These are phyloP conservation scores for Neocrepidodera transversa DNA, from an alignment of 2,888 invertebrate genomes.

Conservation along the genomic window DNA sequence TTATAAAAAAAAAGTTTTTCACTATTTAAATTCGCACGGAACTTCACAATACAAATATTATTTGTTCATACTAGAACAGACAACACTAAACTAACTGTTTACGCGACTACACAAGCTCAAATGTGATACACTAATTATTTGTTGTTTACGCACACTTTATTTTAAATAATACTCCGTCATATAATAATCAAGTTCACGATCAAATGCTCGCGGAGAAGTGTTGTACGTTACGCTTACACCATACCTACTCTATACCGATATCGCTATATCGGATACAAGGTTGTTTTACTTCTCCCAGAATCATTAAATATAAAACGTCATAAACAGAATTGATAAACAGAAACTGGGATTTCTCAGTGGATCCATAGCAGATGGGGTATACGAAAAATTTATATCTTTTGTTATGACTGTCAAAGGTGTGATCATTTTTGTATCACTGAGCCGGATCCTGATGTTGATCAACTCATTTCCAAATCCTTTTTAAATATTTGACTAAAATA, in stretches of 20 bases:
- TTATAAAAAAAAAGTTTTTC: no score
- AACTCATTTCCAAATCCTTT: no score
- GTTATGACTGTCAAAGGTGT: no score
- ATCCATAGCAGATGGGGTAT: not conserved
- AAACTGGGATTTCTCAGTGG: conserved; percentile 16
- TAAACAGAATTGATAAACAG: conserved; percentile 10
- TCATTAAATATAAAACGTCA: conserved; percentile 20
- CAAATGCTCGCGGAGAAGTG: conserved; percentile 4
- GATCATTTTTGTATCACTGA: no score
- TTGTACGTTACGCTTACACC: conserved; percentile 3
- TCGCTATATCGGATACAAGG: conserved; percentile 18
- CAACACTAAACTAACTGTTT: no score
- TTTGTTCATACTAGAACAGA: no score
- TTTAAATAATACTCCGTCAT: conserved; percentile 9
- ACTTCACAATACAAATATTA: no score
- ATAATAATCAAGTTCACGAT: conserved; percentile 21
- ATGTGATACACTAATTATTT: not conserved
- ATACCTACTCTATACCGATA: conserved; percentile 11
- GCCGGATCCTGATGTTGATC: no score
- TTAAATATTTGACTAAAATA: no score
- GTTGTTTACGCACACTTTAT: not conserved
- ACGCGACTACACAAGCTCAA: no score
- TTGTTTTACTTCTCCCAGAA: conserved; percentile 20
- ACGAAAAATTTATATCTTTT: no score
- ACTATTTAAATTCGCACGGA: no score